phyloP scores from a whole-genome alignment of 2,113 vertebrate genomes.

The Ifrita kowaldi region DNA sequence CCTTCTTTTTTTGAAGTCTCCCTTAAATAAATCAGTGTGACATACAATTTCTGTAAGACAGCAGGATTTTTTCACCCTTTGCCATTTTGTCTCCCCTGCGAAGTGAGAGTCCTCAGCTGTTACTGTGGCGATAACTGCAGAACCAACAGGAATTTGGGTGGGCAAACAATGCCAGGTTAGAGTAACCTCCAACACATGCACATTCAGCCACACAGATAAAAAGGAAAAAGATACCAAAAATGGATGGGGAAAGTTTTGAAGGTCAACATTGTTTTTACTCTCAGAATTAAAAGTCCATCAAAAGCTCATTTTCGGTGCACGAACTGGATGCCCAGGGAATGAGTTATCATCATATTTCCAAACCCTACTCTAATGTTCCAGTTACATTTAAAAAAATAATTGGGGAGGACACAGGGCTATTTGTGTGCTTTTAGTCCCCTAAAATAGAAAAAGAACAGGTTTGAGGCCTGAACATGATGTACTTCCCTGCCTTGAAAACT shows the following conservation, averaged over 20 bases:
- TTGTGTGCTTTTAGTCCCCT: neutral
- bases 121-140: neutral
- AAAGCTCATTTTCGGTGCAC: neutral
- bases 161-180: neutral
- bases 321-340: neutral
- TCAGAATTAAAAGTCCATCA: neutral
- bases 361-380: neutral
- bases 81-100: neutral
- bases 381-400: neutral
- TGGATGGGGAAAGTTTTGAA: neutral
- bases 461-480: neutral
- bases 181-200: neutral
- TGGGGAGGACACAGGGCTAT: neutral
- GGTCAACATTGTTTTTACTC: neutral
- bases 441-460: conserved; percentile 13
- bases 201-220: neutral
- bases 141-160: neutral
- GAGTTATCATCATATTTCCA: neutral
- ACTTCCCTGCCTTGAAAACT: neutral
- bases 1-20: neutral
- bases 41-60: neutral
- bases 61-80: neutral
- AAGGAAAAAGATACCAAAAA: neutral
- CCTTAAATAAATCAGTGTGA: neutral
- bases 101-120: neutral